Conservation (phyloP, 2,888 invertebrate genomes). For the Pachliopta kotzebuea region DNA sequence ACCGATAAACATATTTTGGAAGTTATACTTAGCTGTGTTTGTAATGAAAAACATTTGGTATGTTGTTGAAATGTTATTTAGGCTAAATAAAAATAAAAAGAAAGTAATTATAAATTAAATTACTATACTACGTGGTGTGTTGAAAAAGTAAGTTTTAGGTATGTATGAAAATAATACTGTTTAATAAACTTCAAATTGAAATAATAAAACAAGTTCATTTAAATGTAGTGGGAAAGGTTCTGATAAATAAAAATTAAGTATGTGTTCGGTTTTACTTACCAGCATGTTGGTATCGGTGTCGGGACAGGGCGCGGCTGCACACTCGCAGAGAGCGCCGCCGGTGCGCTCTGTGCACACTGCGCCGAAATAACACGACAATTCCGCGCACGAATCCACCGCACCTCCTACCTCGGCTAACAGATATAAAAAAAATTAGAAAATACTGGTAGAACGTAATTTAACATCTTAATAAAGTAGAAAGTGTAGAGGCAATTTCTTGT, state of each 20-base stretch:
- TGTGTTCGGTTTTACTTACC: conserved; percentile 46
- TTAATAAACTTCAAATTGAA: too few species aligned
- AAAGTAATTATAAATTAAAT: too few species aligned
- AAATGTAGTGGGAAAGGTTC: too few species aligned
- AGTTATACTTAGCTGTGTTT: not conserved
- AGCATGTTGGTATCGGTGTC: conserved; percentile 74
- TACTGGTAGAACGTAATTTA: too few species aligned
- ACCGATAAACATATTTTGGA: conserved; percentile 12
- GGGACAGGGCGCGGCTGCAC: conserved; percentile 80
- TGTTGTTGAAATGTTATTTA: not conserved
- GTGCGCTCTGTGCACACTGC: conserved; percentile 89
- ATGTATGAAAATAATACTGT: too few species aligned
- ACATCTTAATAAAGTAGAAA: too few species aligned
- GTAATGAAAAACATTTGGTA: not conserved
- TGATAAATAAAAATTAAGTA: too few species aligned
- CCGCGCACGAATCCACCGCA: conserved; percentile 84
- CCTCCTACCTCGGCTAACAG: conserved; percentile 82
- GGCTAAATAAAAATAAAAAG: not conserved
- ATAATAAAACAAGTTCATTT: too few species aligned
- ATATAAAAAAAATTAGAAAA: not conserved
- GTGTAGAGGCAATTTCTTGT: too few species aligned
- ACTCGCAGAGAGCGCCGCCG: conserved; percentile 87
- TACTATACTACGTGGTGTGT: too few species aligned
- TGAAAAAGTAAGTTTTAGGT: too few species aligned
- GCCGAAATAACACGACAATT: conserved; percentile 90